Evolutionary conservation across 2,888 invertebrate species (phyloP).

Genomic region (Cacoxenus indagator): DNA sequence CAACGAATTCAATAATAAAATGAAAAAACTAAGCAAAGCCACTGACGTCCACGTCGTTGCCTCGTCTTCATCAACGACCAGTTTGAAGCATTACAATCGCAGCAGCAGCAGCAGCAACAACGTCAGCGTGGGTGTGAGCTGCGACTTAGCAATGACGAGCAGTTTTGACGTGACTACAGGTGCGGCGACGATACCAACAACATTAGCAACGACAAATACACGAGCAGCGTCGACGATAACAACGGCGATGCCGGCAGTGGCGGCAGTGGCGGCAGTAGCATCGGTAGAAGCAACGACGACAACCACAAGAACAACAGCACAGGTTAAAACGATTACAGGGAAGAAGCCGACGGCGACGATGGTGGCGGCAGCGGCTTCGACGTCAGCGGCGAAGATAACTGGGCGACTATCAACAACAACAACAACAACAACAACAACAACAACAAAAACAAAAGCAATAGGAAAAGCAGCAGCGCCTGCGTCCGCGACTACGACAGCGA

Average conservation of each 20-base stretch:
- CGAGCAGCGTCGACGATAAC: not conserved
- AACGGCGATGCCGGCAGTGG: too few relatives aligned
- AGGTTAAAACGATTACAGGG: not conserved
- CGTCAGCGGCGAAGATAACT: constrained; percentile 28
- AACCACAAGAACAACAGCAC: not conserved
- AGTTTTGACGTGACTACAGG: too few relatives aligned
- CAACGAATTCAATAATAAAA: not conserved
- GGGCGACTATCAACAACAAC: constrained; percentile 30
- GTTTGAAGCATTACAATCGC: too few relatives aligned
- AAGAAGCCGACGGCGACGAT: constrained; percentile 26
- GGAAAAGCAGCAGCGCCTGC: constrained; percentile 19
- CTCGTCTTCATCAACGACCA: too few relatives aligned
- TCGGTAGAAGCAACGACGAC: not conserved
- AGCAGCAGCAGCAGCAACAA: too few relatives aligned
- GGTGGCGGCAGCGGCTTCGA: constrained; percentile 28
- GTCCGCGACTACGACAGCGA: constrained; percentile 21
- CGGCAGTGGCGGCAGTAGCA: too few relatives aligned
- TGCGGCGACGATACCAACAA: not conserved
- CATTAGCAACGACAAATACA: not conserved
- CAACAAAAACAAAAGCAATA: constrained; percentile 20
- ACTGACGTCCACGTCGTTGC: not conserved
- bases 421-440: constrained; percentile 7
- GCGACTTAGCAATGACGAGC: too few relatives aligned
- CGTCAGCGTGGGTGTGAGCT: too few relatives aligned
- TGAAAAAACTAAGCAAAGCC: not conserved